Evolutionary conservation across 2,113 vertebrate species (phyloP), one percentile per base, ranked within the genome.

Genomic region (Clarias batrachus): DNA sequence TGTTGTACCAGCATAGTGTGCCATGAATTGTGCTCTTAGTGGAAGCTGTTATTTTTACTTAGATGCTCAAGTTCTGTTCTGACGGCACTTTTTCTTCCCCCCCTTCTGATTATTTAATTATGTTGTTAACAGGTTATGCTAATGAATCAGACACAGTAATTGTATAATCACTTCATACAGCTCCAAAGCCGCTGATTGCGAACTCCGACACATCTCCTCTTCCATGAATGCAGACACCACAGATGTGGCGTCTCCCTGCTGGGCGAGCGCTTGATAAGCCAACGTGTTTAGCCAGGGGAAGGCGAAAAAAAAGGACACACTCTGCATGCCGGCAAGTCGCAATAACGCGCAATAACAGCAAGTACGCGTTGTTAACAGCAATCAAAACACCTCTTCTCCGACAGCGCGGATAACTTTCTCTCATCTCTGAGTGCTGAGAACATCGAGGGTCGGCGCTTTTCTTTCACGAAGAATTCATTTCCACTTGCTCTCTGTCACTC

Each of bases 101-200:
- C 57, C 9, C 57, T 63, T 21, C 80, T 87, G 81, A 87, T 87
- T 87, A 87, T 68, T 87, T 87, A 87, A 87, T 87, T 77, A 87
- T 68, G 81, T 78, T 74, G 82, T 76, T 83, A 83, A 83, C 80
- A 77, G 86, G 86, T 83, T 87, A 66, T 81, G 86, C 86, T 87
- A 87, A 87, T 87, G 86, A 87, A 87, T 83, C 86, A 87, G 86
- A 83, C 73, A 76, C 81, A 68, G 86, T 83, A 87, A 87, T 83
- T 83, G 71, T 77, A 62, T 83, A 87, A 87, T 87, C 86, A 87
- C 86, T 83, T 83, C 80, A 82, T 87, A 62, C 19, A 52, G 70
- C 86, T 87, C 41, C 57, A 68, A 83, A 87, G 81, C 62, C n/a
- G 81, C 74, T 87, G 86, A 87, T 87, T 87, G 86, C 86, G 83